Conservation (phyloP, 30 jellyfish, hydroid and myxozoan species). For the Aurelia aurita region DNA sequence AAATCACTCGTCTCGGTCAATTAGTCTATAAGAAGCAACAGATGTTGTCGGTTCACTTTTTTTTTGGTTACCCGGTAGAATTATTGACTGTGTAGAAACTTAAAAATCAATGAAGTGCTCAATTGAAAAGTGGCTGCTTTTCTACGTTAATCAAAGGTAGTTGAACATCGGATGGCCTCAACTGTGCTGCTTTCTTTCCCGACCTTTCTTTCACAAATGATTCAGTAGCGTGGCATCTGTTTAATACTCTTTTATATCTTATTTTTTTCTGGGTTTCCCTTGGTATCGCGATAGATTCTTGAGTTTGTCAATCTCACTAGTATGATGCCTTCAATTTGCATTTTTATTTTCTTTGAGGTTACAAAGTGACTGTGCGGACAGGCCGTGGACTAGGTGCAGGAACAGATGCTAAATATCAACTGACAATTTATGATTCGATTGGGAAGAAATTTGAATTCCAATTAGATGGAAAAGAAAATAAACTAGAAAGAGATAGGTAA, state of each 20-base stretch:
- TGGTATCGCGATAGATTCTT: not conserved
- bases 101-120: no score
- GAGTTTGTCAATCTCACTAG: no score
- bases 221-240: no score
- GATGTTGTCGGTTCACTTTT: no score
- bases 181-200: not conserved
- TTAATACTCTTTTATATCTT: no score
- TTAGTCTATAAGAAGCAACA: no score
- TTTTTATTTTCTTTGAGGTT: constrained; percentile 13
- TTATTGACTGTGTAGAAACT: no score
- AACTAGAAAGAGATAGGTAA: constrained; percentile 54
- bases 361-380: constrained; percentile 41
- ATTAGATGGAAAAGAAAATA: constrained; percentile 19
- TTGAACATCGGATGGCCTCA: no score
- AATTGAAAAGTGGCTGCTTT: not conserved
- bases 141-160: not conserved
- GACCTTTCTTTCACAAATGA: not conserved
- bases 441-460: not conserved
- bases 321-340: no score
- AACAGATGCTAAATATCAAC: constrained; percentile 35
- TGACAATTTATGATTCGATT: not conserved
- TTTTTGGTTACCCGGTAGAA: no score
- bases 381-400: constrained; percentile 74
- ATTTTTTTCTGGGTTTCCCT: not conserved
- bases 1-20: no score